Evolutionary conservation across 2,888 invertebrate genomes (phyloP).

Genomic region (Protodeltote pygarga): DNA sequence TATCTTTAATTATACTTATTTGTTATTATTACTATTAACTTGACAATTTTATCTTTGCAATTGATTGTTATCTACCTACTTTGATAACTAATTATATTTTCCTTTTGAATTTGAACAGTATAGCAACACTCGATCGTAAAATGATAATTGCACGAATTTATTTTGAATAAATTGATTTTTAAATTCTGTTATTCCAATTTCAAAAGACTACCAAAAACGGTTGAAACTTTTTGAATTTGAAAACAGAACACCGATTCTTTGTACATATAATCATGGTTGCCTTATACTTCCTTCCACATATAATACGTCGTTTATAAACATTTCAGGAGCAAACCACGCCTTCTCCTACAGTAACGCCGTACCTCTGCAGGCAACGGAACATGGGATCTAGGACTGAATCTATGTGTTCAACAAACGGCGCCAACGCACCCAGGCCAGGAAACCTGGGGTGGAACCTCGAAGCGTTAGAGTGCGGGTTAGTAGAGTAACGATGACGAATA

Average conservation of each 20-base stretch:
- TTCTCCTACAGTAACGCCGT: conserved; percentile 93
- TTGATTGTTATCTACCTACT: conserved; percentile 27
- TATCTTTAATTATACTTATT: no score
- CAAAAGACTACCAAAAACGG: no score
- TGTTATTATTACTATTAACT: no score
- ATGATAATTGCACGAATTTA: neutral
- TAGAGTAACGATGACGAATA: conserved; percentile 51
- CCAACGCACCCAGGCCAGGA: conserved; percentile 51
- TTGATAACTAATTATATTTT: no score
- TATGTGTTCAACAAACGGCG: conserved; percentile 68
- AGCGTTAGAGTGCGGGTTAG: conserved; percentile 81
- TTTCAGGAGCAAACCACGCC: conserved; percentile 87
- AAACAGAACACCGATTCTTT: no score
- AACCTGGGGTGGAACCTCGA: conserved; percentile 71
- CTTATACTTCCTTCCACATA: conserved; percentile 20
- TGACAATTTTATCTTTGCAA: conserved; percentile 21
- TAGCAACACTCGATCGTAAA: conserved; percentile 9
- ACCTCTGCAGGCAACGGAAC: conserved; percentile 93
- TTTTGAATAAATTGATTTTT: no score
- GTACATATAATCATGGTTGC: no score
- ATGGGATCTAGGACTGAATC: conserved; percentile 87
- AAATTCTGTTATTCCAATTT: no score
- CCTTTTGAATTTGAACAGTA: conserved; percentile 17
- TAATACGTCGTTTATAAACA: conserved; percentile 25
- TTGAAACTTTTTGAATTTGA: no score